phyloP scores from a whole-genome alignment of 2,797 vertebrate genomes.

The Coregonus sp. region DNA sequence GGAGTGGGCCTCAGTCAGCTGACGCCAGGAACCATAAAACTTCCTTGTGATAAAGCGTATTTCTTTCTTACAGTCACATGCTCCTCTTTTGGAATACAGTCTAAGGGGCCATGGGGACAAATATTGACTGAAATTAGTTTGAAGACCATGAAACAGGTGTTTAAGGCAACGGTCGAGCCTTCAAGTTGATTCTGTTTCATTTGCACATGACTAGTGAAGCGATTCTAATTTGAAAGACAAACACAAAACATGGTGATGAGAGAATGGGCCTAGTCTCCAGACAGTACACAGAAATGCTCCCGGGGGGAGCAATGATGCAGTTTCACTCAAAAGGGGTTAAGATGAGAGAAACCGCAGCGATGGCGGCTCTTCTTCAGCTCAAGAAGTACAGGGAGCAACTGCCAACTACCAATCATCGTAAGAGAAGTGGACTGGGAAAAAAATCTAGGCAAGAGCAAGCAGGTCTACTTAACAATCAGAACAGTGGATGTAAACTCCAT shows the following conservation, averaged over 20 bases:
- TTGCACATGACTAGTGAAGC: neutral
- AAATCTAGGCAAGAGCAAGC: neutral
- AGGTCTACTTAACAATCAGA: neutral
- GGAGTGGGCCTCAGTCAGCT: neutral
- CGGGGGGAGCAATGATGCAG: neutral
- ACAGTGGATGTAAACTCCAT: neutral
- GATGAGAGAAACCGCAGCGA: neutral
- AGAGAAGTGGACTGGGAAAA: neutral
- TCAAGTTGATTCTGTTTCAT: neutral
- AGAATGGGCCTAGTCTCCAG: neutral
- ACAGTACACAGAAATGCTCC: neutral
- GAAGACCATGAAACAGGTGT: neutral
- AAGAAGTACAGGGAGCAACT: neutral
- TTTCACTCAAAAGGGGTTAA: neutral
- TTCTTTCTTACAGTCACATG: neutral
- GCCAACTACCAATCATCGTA: neutral
- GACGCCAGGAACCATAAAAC: neutral
- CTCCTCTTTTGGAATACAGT: neutral
- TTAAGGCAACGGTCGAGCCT: neutral
- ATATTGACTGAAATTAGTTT: neutral
- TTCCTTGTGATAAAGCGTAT: too few species aligned
- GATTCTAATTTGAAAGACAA: neutral
- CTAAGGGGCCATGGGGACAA: neutral
- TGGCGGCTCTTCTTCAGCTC: neutral
- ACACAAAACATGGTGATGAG: neutral